Percentiles rank a stretch among this genome's conserved stretches.
phyloP scores from a whole-genome alignment of 2,888 invertebrate genomes.

The Ramazzottius varieornatus region DNA sequence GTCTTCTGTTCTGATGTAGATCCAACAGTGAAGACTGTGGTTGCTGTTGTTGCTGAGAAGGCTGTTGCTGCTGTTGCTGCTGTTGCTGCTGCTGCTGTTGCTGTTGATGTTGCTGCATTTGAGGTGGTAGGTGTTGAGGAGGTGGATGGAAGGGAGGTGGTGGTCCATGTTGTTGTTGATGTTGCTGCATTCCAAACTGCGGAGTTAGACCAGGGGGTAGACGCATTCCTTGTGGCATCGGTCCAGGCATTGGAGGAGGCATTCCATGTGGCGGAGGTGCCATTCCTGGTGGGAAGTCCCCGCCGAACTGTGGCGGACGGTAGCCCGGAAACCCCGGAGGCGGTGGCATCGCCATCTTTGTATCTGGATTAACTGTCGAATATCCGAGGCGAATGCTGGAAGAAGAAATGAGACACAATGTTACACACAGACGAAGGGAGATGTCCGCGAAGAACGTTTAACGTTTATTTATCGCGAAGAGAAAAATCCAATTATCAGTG shows the following conservation, averaged over 20 bases:
- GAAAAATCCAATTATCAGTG: no score
- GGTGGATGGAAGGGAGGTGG: no score
- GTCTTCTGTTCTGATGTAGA: no score
- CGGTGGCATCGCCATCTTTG: background rate
- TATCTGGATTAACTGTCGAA: no score
- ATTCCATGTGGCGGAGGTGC: background rate
- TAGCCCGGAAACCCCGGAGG: background rate
- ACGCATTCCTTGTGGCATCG: background rate
- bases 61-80: background rate
- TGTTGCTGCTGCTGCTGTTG: background rate
- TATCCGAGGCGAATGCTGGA: no score
- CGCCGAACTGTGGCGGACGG: no score
- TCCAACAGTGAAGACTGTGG: no score
- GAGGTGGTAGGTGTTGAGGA: background rate
- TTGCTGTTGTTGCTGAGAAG: background rate
- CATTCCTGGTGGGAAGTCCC: background rate
- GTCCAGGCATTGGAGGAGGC: background rate
- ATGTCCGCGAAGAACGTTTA: no score
- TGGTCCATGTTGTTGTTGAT: background rate
- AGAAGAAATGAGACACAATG: no score
- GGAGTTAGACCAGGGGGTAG: background rate
- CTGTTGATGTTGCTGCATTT: background rate
- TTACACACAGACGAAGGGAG: no score
- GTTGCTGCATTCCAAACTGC: background rate
- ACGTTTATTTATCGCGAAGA: no score